Evolutionary conservation across 1,140 invertebrate genomes (phyloP), one percentile per base, ranked within the genome.

Genomic region (Archegozetes longisetosus): DNA sequence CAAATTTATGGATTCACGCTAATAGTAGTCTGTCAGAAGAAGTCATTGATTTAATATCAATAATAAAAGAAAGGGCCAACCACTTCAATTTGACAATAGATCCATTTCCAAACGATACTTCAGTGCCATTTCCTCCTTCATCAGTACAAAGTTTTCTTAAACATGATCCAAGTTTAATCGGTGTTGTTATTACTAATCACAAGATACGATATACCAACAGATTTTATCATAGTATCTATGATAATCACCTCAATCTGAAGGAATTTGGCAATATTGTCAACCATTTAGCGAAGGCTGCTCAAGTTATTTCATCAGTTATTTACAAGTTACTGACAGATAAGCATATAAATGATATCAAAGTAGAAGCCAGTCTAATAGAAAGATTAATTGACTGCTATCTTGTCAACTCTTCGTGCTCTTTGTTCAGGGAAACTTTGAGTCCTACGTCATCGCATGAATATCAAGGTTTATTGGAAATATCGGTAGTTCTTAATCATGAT

Each of bases 101-200:
- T 40, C 6, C 6, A 40, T 9, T 6, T 40, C 6, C 17, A 9
- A 40, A 6, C 6, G 6, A 46, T 40, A 17, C 6, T 3, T 24
- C 25, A 6, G 12, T 40, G 27, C 80, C 81, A 58, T 65, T 92
- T 25, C 91, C 90, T 22, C 89, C 90, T 17, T 81, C 85, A 0
- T 93, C 90, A 0, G 72, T 87, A 1, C 89, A 94, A 69, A 83
- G 82, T 3, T 95, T 96, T 69, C 71, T 90, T 0, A 75, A 77
- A 53, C 75, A 75, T 9, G 17, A 40, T 17, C 17, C 32, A 76
- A 82, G 40, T n/a, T 66, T 90, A 12, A 73, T 80, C 24, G 80
- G 79, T 55, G 62, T 84, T 12, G 78, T 85, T 25, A 70, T 87
- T 17, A 78, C 79, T 17, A 84, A 84, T 71, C 82, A 84, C 66